These are phyloP conservation scores for Eulemur mongoz DNA, from an alignment of 2,797 vertebrate genomes.

Conservation along the genomic window DNA sequence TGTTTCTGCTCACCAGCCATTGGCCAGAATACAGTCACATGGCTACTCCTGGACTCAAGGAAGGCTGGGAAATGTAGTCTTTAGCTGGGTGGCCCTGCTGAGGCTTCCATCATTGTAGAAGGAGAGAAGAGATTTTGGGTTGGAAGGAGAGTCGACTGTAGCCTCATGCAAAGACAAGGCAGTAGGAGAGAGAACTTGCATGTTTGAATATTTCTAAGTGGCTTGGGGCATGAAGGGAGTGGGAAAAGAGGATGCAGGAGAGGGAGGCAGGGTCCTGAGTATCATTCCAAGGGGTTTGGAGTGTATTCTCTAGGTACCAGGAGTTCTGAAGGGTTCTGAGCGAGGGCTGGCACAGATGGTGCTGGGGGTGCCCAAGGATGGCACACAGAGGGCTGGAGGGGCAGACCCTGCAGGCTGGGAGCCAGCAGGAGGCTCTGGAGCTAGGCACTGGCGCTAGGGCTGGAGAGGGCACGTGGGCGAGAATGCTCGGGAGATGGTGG, in stretches of 20 bases:
- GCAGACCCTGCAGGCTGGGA: not conserved
- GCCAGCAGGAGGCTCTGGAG: not conserved
- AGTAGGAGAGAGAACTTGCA: not conserved
- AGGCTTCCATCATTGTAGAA: not conserved
- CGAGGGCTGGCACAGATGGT: not conserved
- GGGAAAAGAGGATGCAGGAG: not conserved
- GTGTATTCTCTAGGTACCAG: not conserved
- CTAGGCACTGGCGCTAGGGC: no score
- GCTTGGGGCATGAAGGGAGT: not conserved
- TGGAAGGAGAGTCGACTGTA: not conserved
- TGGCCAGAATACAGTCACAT: not conserved
- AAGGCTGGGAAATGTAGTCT: slow-evolving; percentile 1
- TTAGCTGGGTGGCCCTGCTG: not conserved
- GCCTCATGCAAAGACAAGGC: not conserved
- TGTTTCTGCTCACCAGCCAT: not conserved
- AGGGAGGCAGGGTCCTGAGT: not conserved
- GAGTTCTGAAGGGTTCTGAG: not conserved
- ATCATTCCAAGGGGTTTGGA: not conserved
- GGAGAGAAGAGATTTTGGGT: not conserved
- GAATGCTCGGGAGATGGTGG: not conserved
- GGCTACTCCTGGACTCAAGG: not conserved
- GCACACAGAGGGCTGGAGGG: not conserved
- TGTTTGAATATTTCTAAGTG: not conserved
- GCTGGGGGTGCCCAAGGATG: not conserved
- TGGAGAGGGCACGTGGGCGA: not conserved